Conservation (phyloP, 2,888 invertebrate species). For the Campoletis raptor region DNA sequence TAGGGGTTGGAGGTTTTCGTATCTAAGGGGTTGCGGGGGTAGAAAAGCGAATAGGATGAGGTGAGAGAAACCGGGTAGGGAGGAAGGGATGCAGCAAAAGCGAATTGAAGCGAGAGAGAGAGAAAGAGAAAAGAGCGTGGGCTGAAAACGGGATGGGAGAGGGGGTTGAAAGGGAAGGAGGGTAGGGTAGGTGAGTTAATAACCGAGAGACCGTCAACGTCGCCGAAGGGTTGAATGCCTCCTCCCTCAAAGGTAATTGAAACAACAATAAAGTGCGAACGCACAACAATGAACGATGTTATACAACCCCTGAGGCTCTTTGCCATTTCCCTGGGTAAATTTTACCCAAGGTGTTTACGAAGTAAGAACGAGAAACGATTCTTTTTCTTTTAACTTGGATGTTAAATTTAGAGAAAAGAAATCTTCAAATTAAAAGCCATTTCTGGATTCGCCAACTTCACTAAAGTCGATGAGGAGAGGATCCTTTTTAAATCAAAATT, state of each 20-base stretch:
- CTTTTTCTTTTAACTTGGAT: neutral
- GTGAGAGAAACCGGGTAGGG: constrained; percentile 44
- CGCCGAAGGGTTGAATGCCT: constrained; percentile 69
- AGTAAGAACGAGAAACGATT: neutral
- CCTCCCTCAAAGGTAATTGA: constrained; percentile 77
- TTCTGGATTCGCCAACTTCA: neutral
- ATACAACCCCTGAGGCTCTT: constrained; percentile 74
- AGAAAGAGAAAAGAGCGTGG: constrained; percentile 64
- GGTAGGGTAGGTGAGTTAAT: constrained; percentile 71
- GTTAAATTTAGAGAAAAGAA: neutral
- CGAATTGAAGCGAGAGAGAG: constrained; percentile 67
- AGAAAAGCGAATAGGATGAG: constrained; percentile 56
- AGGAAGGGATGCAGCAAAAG: constrained; percentile 65
- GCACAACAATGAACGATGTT: constrained; percentile 75
- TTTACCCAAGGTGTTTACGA: constrained; percentile 16
- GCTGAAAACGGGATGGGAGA: constrained; percentile 70
- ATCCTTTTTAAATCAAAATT: neutral
- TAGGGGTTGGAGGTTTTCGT: constrained; percentile 1
- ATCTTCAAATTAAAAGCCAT: neutral
- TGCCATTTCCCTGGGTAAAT: constrained; percentile 50
- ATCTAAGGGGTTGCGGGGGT: constrained; percentile 16
- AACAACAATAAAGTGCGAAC: constrained; percentile 81
- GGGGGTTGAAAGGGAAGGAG: constrained; percentile 63
- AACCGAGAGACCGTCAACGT: constrained; percentile 69
- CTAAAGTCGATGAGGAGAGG: neutral